Evolutionary conservation across 2,888 invertebrate species (phyloP).

Genomic region (Andricus curvator): DNA sequence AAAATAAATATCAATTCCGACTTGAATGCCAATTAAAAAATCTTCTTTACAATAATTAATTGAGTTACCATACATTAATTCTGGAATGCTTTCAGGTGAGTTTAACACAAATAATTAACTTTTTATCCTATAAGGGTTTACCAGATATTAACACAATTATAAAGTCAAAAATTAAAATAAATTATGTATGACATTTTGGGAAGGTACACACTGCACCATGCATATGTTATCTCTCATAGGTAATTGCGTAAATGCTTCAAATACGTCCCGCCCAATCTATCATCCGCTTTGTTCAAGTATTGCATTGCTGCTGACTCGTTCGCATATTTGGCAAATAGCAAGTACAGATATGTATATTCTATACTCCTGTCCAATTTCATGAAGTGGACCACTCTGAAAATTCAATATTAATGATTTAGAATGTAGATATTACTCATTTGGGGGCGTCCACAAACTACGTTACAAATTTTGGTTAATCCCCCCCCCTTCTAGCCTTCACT

Average conservation of each 20-base stretch:
- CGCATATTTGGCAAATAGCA: slow-evolving; percentile 32
- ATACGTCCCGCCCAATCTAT: slow-evolving; percentile 25
- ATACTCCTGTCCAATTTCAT: not conserved
- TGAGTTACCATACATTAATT: no score
- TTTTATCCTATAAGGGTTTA: not conserved
- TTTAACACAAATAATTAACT: not conserved
- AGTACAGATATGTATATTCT: not conserved
- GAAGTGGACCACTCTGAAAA: not conserved
- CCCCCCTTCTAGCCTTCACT: no score
- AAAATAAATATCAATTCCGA: no score
- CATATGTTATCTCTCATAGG: slow-evolving; percentile 14
- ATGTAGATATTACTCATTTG: no score
- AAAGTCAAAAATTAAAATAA: not conserved
- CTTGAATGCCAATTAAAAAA: no score
- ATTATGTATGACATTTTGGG: not conserved
- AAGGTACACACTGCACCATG: not conserved
- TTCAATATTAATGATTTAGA: not conserved
- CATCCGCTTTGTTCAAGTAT: slow-evolving; percentile 39
- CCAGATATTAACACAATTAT: no score
- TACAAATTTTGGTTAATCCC: no score
- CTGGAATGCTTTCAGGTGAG: no score
- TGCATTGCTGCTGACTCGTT: slow-evolving; percentile 28
- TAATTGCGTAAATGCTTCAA: slow-evolving; percentile 41
- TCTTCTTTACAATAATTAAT: no score
- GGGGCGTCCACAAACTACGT: no score